Conservation (phyloP, 2,113 vertebrate genomes). For the Agelaius phoeniceus region DNA sequence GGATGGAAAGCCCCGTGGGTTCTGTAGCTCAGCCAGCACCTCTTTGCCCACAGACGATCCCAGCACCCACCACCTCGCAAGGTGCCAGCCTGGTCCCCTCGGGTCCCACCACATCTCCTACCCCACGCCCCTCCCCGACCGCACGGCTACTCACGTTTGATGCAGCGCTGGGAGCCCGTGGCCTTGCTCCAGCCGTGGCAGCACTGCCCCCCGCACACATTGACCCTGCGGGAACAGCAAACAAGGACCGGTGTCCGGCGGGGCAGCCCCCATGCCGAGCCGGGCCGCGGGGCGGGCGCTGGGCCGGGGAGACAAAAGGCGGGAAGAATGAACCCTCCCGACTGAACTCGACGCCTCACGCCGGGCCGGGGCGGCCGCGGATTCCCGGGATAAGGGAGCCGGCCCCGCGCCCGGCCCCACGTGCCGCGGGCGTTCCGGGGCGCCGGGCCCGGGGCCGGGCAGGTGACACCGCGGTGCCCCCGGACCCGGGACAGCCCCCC, state of each 20-base stretch:
- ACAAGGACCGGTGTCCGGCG: background rate
- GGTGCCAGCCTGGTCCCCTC: fast-evolving
- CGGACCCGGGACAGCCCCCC: too few species aligned
- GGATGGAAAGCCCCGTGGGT: fast-evolving
- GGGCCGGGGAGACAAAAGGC: background rate
- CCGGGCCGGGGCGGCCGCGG: too few species aligned
- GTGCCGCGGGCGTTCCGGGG: background rate
- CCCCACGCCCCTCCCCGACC: too few species aligned
- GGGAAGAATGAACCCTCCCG: background rate
- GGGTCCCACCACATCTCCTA: too few species aligned
- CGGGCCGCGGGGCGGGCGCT: background rate
- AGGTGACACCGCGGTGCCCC: background rate
- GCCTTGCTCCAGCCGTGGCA: conserved; percentile 94
- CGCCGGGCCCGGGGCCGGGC: background rate
- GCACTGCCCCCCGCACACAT: conserved; percentile 93
- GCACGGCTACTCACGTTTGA: conserved; percentile 86
- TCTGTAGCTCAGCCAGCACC: background rate
- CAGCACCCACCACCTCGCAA: background rate
- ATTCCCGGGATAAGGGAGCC: too few species aligned
- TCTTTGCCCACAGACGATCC: fast-evolving
- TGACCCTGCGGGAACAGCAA: conserved; percentile 85
- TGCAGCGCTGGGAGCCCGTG: conserved; percentile 92
- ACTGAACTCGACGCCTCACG: background rate
- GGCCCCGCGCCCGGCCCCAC: background rate
- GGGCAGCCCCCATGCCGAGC: background rate